These are phyloP conservation scores for Trichosurus vulpecula DNA, from an alignment of 2,797 vertebrate genomes.

Conservation along the genomic window DNA sequence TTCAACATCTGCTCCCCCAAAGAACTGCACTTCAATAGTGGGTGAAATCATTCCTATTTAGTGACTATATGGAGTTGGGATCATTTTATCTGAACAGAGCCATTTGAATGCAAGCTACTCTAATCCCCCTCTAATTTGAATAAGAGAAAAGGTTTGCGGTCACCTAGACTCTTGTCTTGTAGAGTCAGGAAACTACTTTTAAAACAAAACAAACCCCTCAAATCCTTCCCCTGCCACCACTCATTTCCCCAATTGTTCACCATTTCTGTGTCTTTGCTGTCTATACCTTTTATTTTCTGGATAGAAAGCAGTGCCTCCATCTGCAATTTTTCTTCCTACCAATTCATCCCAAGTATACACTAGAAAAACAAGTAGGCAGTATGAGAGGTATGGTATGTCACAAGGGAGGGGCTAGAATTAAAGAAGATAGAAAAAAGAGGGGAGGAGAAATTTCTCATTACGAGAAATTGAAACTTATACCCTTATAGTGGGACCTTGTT, in stretches of 20 bases:
- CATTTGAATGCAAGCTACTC: constrained; percentile 38
- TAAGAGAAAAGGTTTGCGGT: constrained; percentile 41
- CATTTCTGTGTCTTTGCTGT: neutral
- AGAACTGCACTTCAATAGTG: neutral
- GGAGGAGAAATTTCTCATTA: neutral
- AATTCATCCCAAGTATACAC: neutral
- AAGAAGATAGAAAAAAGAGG: neutral
- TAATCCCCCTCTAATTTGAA: constrained; percentile 46
- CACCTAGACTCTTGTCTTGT: constrained; percentile 39
- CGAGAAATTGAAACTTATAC: neutral
- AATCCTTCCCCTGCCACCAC: neutral
- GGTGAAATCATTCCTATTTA: constrained; percentile 47
- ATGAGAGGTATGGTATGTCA: neutral
- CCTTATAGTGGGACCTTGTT: neutral
- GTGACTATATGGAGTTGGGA: neutral
- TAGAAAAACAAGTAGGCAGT: neutral
- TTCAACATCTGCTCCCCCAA: constrained; percentile 58
- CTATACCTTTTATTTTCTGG: neutral
- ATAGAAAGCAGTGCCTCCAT: neutral
- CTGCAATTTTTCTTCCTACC: neutral
- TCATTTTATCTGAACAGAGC: constrained; percentile 44
- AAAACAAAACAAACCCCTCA: constrained; percentile 52
- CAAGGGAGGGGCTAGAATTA: neutral
- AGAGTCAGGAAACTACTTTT: constrained; percentile 47
- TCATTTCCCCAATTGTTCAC: neutral